Evolutionary conservation across 2,888 invertebrate species (phyloP), one percentile per base, ranked within the genome.

Genomic region (Laothoe populi): DNA sequence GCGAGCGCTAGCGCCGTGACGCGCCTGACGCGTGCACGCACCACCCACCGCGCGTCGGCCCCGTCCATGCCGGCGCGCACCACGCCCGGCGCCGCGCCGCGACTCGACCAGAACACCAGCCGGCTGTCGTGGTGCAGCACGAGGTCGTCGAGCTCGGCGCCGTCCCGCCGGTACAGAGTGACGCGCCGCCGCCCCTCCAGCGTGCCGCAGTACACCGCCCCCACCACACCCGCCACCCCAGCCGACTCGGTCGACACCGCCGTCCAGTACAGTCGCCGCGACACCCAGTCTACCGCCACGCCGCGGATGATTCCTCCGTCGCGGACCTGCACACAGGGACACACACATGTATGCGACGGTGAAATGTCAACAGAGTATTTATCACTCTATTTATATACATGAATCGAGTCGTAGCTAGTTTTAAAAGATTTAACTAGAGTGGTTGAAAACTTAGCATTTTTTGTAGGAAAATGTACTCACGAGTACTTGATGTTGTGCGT

Each of bases 1-100:
- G 96, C 96, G 61, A 97, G 93, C 4, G 97, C 95, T 53, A 98
- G 92, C 70, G 97, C 96, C 4, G 95, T 94, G 0, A 96, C 96
- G 93, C 96, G 96, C 13, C 95, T 94, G 65, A 96, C 89, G 71
- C 95, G 93, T 3, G 93, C 90, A 62, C 91, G 87, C 59, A 96
- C 94, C 44, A 97, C 84, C 63, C 92, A 87, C 70, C 91, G 92
- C 68, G 72, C 73, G 64, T 60, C 88, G 46, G 82, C 80, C 38
- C 97, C 97, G 82, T 96, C 96, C 88, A 96, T 94, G 21, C 94
- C 92, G 23, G 95, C 94, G 23, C 93, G 84, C 86, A 95, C 93
- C 72, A 97, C 95, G 65, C 95, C 89, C 11, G 95, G 92, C 65
- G 79, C 85, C 62, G 94, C 92, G 64, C 96, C 96, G 87, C 95